phyloP scores from a whole-genome alignment of 2,113 vertebrate species.

The Galemys pyrenaicus region DNA sequence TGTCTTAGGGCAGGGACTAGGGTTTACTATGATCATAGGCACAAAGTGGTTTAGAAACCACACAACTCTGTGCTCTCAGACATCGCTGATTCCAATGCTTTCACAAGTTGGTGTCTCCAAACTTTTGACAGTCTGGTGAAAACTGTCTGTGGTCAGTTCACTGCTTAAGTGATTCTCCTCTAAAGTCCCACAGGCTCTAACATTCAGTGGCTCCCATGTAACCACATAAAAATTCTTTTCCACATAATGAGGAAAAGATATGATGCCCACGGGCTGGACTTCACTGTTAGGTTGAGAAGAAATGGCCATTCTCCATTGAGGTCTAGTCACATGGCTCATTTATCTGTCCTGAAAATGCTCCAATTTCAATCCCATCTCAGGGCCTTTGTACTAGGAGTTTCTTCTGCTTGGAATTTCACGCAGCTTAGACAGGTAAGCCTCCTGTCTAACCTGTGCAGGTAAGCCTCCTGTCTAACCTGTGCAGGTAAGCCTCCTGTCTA shows the following conservation, averaged over 20 bases:
- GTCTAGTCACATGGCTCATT: neutral
- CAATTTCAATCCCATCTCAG: neutral
- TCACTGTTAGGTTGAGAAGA: neutral
- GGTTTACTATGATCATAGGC: too few species aligned
- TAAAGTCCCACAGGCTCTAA: neutral
- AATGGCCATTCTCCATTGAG: rapidly evolving
- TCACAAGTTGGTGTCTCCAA: rapidly evolving
- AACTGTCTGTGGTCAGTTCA: neutral
- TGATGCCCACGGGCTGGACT: rapidly evolving
- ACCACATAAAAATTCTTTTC: neutral
- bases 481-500: too few species aligned
- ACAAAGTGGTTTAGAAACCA: rapidly evolving
- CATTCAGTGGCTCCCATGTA: neutral
- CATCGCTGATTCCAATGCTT: neutral
- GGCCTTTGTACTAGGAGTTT: neutral
- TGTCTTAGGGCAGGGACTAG: neutral
- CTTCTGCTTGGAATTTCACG: neutral
- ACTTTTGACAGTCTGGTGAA: neutral
- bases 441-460: too few species aligned
- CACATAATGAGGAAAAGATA: neutral
- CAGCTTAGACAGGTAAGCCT: too few species aligned
- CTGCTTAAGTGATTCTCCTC: neutral
- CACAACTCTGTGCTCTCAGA: neutral
- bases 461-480: too few species aligned
- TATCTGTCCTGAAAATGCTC: neutral